These are phyloP conservation scores for Drosophila burlai DNA, from an alignment of 1,140 invertebrate genomes.

Conservation along the genomic window DNA sequence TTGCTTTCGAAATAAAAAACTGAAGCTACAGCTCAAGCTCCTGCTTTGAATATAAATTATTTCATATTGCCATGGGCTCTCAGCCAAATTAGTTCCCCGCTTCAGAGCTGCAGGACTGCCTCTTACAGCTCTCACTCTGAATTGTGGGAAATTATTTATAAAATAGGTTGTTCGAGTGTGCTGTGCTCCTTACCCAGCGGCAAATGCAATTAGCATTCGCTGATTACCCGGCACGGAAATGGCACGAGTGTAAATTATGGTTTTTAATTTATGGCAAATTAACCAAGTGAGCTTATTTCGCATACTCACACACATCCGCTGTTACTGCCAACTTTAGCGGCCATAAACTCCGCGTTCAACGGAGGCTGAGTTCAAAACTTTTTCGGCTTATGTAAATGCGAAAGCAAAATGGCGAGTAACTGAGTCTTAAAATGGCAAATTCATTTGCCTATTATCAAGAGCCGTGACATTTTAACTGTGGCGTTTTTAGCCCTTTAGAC, in stretches of 20 bases:
- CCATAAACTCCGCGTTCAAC: slow-evolving; percentile 30
- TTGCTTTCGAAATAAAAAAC: neutral
- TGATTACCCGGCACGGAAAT: slow-evolving; percentile 63
- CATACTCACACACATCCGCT: slow-evolving; percentile 8
- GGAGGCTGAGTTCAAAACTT: slow-evolving; percentile 38
- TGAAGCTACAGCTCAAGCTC: slow-evolving; percentile 7
- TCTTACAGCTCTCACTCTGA: slow-evolving; percentile 40
- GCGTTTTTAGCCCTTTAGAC: neutral
- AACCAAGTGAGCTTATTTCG: slow-evolving; percentile 44
- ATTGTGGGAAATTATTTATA: slow-evolving; percentile 72
- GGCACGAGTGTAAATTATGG: slow-evolving; percentile 68
- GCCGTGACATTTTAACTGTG: slow-evolving; percentile 29
- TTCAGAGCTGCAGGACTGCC: slow-evolving; percentile 4
- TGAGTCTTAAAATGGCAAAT: slow-evolving; percentile 33
- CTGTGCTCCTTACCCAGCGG: slow-evolving; percentile 21
- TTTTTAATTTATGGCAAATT: slow-evolving; percentile 59
- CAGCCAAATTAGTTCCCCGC: slow-evolving; percentile 65
- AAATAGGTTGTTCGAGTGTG: slow-evolving; percentile 52
- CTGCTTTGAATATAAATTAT: slow-evolving; percentile 72
- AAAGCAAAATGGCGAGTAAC: slow-evolving; percentile 22
- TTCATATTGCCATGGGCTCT: slow-evolving; percentile 75
- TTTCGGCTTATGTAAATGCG: slow-evolving; percentile 33
- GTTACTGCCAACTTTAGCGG: slow-evolving; percentile 29
- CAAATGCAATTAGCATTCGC: slow-evolving; percentile 71
- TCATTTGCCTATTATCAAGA: slow-evolving; percentile 27